Conservation (phyloP, 1,140 invertebrate species). For the Heliconius nattereri region DNA sequence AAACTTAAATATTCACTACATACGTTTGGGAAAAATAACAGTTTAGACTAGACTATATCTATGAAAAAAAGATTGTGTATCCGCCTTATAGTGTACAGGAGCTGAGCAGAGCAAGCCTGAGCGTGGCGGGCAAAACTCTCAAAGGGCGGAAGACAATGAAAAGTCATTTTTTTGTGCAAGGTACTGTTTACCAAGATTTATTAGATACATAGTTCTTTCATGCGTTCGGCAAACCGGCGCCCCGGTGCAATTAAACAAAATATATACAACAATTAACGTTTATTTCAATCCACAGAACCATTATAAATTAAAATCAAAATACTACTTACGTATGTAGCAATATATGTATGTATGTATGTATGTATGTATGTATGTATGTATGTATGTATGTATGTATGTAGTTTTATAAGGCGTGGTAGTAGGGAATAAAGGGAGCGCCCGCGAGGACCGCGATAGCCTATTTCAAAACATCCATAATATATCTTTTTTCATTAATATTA, state of each 20-base stretch:
- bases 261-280: constrained; percentile 79
- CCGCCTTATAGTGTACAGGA: background rate
- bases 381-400: background rate
- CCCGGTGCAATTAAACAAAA: constrained; percentile 60
- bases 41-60: no score
- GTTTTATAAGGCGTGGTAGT: background rate
- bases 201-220: constrained; percentile 62
- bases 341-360: constrained; percentile 36
- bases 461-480: constrained; percentile 40
- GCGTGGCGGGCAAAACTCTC: background rate
- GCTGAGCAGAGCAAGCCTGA: background rate
- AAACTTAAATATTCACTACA: no score
- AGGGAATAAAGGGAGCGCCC: constrained; percentile 27
- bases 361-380: background rate
- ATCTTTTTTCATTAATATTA: background rate
- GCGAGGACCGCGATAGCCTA: constrained; percentile 35
- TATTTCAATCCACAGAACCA: constrained; percentile 80
- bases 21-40: no score
- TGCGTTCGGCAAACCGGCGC: constrained; percentile 40
- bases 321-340: constrained; percentile 73
- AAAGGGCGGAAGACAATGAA: constrained; percentile 48
- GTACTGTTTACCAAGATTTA: constrained; percentile 69
- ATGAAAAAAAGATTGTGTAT: background rate
- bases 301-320: constrained; percentile 75
- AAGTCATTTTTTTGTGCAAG: constrained; percentile 64